Evolutionary conservation across 2,888 invertebrate species (phyloP), one percentile per base, ranked within the genome.

Genomic region (Syrista parreyssii): DNA sequence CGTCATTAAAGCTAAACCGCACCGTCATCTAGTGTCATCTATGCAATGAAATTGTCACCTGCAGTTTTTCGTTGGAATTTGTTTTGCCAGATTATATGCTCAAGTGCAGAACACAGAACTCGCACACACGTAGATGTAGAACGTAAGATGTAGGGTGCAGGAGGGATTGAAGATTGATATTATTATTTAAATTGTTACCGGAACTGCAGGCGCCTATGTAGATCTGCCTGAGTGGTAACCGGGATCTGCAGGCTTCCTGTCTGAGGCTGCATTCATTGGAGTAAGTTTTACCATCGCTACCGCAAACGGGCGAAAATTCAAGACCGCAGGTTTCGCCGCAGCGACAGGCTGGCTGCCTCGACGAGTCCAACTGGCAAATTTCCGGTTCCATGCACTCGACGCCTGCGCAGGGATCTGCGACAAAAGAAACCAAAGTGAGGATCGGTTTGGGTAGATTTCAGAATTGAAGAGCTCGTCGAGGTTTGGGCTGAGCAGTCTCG

Each of bases 141-240:
- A 6, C 12, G 31, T 12, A n/a, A n/a, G 34, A 68, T 15, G 33
- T n/a, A 33, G 11, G 15, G 12, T 11, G 15, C 35, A 30, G 15
- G 15, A 31, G 36, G 40, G 1, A 69, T 6, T 11, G 34, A n/a
- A 11, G 33, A 40, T 32, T 11, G 74, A 36, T 31, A 71, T 71
- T 74, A 40, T 40, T 6, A 40, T 40, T 15, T 6, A 75, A 77
- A 80, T 73, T 76, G 85, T 90, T 91, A 96, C 96, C 96, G 90
- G 96, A 95, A 87, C 95, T 95, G 92, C 98, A 98, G 90, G 96
- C 95, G 81, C 97, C 97, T 82, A 95, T 93, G 92, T 97, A 97
- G 84, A 97, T 95, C 82, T 96, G 96, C 81, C 95, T 94, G 55
- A 97, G 93, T 82, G 94, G 94, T 86, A 95, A 95, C 85, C 96